Evolutionary conservation across 2,113 vertebrate genomes (phyloP).

Genomic region (Ctenodactylus gundi): DNA sequence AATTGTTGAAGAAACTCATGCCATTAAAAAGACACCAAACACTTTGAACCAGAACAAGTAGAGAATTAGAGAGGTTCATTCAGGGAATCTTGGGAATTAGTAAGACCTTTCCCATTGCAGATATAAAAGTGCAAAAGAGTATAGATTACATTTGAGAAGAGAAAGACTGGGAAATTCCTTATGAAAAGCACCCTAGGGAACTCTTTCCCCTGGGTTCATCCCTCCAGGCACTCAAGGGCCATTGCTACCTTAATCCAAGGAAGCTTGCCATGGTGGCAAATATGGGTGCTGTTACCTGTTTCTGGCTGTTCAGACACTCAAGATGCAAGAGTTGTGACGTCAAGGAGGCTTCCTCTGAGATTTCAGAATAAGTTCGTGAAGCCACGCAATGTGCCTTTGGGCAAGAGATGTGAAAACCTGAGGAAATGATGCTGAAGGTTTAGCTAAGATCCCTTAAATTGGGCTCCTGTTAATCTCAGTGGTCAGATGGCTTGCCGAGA

Average conservation of each 20-base stretch:
- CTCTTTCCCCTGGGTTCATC: not conserved
- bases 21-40: not conserved
- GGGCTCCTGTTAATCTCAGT: too few species aligned
- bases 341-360: not conserved
- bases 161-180: too few species aligned
- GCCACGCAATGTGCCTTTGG: not conserved
- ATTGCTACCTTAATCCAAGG: not conserved
- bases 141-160: not conserved
- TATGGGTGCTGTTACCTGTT: not conserved
- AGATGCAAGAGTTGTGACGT: not conserved
- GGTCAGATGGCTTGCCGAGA: too few species aligned
- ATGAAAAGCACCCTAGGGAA: not conserved
- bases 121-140: not conserved
- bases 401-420: too few species aligned
- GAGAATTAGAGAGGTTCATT: not conserved
- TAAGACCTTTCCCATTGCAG: not conserved
- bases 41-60: not conserved
- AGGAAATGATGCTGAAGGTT: not conserved
- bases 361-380: not conserved
- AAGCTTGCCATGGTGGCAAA: not conserved
- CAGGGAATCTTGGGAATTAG: not conserved
- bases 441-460: not conserved
- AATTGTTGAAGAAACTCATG: not conserved
- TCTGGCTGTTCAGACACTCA: not conserved
- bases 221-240: not conserved